Evolutionary conservation across 2,888 invertebrate genomes (phyloP), one percentile per base, ranked within the genome.

Genomic region (Smittia aterrima): DNA sequence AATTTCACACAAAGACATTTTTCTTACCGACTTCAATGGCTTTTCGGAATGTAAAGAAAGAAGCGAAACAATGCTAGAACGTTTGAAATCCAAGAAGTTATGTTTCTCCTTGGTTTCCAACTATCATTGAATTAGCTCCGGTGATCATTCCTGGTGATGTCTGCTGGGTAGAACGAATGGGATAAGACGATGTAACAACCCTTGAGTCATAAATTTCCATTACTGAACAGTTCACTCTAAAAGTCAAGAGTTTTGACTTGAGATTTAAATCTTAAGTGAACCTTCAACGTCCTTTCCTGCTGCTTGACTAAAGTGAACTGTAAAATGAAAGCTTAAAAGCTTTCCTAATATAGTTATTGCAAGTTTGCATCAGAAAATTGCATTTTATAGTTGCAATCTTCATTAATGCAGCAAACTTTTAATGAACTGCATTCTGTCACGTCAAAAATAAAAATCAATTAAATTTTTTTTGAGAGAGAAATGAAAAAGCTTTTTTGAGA

Each of bases 201-300:
- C 53, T 27, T 13, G 18, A 53, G 53, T 27, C 70, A 70, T 70
- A 70, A 70, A 70, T 70, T 70, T 70, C 22, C 54, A 47, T 54
- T 70, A 68, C 41, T 32, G 32, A 32, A 32, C 32, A 18, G 20
- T 47, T 47, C 11, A 6, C n/a, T 47, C n/a, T 47, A n/a, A n/a
- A 38, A 47, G 16, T 47, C 4, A 67, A 7, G 47, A 67, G 38
- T 67, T 67, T 20, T 66, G 47, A 47, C 47, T 47, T n/a, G 47
- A 47, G 47, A 47, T 47, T 47, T 11, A 47, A 47, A 11, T 32
- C 32, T 32, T 32, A 9, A 32, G 32, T 32, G 32, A 32, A 32
- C 32, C 32, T 32, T 32, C 32, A 32, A 9, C 3, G 32, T 32
- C 3, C 3, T 32, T 32, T 32, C 32, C 32, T 9, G 32, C 9